Conservation (phyloP, 2,888 invertebrate genomes). For the Uloborus plumipes region DNA sequence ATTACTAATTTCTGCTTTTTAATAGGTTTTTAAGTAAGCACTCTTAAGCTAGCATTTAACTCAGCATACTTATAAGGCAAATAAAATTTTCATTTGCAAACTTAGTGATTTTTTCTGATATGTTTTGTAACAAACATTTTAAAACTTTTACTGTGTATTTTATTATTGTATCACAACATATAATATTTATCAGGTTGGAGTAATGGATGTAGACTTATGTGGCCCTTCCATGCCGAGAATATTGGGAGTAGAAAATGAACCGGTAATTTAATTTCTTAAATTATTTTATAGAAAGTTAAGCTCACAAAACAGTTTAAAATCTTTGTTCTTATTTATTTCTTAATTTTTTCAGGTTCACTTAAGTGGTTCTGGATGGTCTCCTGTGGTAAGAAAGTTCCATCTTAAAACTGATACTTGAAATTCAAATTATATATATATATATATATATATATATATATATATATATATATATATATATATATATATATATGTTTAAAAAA, state of each 20-base stretch:
- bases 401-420: no score
- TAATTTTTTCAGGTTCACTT: constrained; percentile 82
- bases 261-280: constrained; percentile 71
- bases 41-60: no score
- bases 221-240: constrained; percentile 97
- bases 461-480: no score
- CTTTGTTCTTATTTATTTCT: constrained; percentile 18
- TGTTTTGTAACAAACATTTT: no score
- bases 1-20: no score
- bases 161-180: constrained; percentile 62
- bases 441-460: no score
- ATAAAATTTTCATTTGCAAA: background rate
- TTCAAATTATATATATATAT: no score
- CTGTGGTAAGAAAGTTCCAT: constrained; percentile 79
- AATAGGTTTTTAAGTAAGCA: no score
- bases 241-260: constrained; percentile 90
- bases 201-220: constrained; percentile 97
- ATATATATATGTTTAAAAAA: no score
- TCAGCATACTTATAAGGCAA: background rate
- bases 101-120: background rate
- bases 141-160: no score
- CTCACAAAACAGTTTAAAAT: background rate
- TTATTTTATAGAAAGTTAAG: background rate
- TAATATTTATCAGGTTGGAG: constrained; percentile 80
- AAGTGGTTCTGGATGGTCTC: constrained; percentile 97